Percentiles rank a stretch among this genome's conserved stretches.
Evolutionary conservation across 2,113 vertebrate genomes (phyloP).

Genomic region (Rhegmatorhina hoffmannsi): DNA sequence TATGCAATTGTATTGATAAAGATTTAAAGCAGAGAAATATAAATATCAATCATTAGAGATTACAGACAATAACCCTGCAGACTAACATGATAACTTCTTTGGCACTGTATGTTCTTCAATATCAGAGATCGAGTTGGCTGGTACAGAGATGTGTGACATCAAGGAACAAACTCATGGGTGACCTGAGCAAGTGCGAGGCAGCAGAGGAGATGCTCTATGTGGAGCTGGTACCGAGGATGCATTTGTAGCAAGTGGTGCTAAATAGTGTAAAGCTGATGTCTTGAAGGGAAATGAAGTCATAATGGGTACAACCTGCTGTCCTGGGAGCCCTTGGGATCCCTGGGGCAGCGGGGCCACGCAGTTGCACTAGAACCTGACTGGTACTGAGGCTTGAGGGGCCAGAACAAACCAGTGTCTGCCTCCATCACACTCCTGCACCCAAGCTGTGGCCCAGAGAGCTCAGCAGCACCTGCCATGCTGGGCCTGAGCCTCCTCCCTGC

Average conservation of each 20-base stretch:
- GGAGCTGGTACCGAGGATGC: neutral
- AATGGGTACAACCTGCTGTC: neutral
- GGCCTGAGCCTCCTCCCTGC: neutral
- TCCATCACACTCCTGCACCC: neutral
- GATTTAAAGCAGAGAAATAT: slow-evolving; percentile 14
- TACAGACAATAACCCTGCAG: neutral
- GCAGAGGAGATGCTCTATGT: neutral
- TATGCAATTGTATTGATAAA: neutral
- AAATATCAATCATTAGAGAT: slow-evolving; percentile 3
- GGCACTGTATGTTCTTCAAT: neutral
- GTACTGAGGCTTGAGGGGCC: fast-evolving
- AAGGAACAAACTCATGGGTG: fast-evolving
- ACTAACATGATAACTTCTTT: neutral
- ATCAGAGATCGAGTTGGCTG: neutral
- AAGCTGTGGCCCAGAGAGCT: neutral
- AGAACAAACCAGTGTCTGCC: neutral
- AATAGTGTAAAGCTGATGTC: neutral
- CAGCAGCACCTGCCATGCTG: fast-evolving
- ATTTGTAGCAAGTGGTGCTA: neutral
- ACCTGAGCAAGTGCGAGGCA: neutral
- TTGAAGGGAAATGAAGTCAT: neutral
- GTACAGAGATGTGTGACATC: fast-evolving
- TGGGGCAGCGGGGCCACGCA: fast-evolving
- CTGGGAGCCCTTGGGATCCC: neutral
- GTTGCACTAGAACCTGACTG: neutral